These are phyloP conservation scores for Seriola aureovittata DNA, from an alignment of 2,113 vertebrate genomes.

Conservation along the genomic window DNA sequence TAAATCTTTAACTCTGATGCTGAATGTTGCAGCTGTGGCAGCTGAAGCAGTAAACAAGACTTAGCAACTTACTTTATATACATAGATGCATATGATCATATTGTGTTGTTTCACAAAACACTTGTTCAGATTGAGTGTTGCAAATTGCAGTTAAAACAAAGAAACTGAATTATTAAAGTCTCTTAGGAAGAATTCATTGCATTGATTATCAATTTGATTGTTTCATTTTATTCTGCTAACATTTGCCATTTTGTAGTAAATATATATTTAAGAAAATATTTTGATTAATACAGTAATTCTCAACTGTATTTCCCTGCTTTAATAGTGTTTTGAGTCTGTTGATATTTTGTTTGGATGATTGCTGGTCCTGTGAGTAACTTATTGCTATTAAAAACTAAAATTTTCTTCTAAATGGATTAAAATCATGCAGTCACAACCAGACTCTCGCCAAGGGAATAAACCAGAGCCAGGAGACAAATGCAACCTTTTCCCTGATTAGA, in stretches of 20 bases:
- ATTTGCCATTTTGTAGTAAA: not conserved
- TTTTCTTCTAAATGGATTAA: constrained; percentile 25
- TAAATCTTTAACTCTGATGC: no score
- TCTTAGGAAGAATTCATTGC: no score
- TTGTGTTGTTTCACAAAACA: no score
- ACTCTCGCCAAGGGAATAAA: not conserved
- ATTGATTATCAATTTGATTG: not conserved
- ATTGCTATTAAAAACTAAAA: constrained; percentile 5
- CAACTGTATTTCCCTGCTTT: not conserved
- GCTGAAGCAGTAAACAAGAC: no score
- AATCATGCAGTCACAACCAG: not conserved
- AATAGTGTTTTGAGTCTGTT: not conserved
- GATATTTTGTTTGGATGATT: not conserved
- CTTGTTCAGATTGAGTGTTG: no score
- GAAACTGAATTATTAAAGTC: no score
- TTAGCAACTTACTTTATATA: no score
- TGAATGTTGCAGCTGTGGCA: no score
- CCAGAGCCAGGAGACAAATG: constrained; percentile 22
- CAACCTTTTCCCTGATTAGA: constrained; percentile 47
- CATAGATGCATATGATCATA: no score
- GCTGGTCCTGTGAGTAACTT: not conserved
- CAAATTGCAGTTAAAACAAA: no score
- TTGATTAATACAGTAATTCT: not conserved
- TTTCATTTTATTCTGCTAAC: no score
- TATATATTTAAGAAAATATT: not conserved